Percentiles rank a stretch among this genome's conserved stretches.
Evolutionary conservation across 1,140 invertebrate species (phyloP).

Genomic region (Leptonema lineaticorne): DNA sequence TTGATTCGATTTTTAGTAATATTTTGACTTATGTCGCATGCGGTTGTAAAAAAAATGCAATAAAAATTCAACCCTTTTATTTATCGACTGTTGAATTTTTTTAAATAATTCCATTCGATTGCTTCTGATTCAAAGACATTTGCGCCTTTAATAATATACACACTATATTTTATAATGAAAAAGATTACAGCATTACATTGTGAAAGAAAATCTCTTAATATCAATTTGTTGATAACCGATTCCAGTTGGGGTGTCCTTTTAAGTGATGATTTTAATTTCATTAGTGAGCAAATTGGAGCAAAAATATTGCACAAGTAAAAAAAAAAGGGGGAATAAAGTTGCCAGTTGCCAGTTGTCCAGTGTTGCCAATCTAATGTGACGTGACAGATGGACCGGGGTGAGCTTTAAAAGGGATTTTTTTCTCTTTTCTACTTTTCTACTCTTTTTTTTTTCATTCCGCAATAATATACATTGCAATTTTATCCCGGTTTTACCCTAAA

Average conservation of each 20-base stretch:
- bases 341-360: no score
- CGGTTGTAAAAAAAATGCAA: not conserved
- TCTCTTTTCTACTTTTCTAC: constrained; percentile 32
- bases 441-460: constrained; percentile 34
- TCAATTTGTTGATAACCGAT: no score
- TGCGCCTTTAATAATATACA: no score
- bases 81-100: not conserved
- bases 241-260: constrained; percentile 19
- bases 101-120: not conserved
- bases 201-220: no score
- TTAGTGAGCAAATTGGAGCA: constrained; percentile 32
- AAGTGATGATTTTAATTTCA: constrained; percentile 37
- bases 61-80: not conserved
- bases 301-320: constrained; percentile 9
- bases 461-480: constrained; percentile 30
- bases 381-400: constrained; percentile 35
- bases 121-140: no score
- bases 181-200: no score
- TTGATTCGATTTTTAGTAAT: constrained; percentile 27
- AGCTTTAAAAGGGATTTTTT: constrained; percentile 27
- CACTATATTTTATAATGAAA: no score
- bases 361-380: constrained; percentile 32
- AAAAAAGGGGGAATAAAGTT: constrained; percentile 27
- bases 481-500: constrained; percentile 35
- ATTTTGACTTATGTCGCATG: constrained; percentile 37